Evolutionary conservation across 1,140 invertebrate species (phyloP).

Genomic region (Zaprionus gabonicus): DNA sequence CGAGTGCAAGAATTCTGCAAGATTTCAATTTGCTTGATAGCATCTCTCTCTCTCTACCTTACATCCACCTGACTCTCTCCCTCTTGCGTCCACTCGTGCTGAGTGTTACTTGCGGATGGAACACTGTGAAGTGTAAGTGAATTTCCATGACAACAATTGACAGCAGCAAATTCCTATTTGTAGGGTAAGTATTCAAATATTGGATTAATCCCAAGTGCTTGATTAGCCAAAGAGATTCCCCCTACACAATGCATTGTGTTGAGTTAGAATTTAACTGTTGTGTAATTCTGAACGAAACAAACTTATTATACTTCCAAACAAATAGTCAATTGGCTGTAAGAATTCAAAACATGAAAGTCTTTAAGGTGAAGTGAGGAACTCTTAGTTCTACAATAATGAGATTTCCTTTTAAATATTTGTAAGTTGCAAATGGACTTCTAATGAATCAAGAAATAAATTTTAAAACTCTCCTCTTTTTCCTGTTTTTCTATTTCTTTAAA

Average conservation of each 20-base stretch:
- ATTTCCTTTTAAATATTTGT: too few relatives aligned
- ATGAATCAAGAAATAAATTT: too few relatives aligned
- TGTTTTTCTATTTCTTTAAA: too few relatives aligned
- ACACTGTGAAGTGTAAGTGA: slow-evolving; percentile 14
- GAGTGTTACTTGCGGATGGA: slow-evolving; percentile 24
- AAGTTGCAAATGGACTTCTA: too few relatives aligned
- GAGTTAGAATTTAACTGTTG: not conserved
- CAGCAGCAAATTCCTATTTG: slow-evolving; percentile 23
- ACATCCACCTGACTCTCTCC: not conserved
- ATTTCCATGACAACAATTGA: slow-evolving; percentile 34
- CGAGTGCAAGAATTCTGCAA: slow-evolving; percentile 64
- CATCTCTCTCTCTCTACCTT: slow-evolving; percentile 21
- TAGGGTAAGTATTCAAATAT: slow-evolving; percentile 13
- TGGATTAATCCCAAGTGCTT: slow-evolving; percentile 21
- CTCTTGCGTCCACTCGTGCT: not conserved
- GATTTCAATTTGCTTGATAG: slow-evolving; percentile 80
- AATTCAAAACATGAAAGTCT: too few relatives aligned
- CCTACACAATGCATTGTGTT: not conserved
- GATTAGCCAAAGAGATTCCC: not conserved
- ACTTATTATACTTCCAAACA: too few relatives aligned
- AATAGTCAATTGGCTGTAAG: too few relatives aligned
- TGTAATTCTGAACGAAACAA: not conserved
- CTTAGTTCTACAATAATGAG: too few relatives aligned
- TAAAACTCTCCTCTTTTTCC: too few relatives aligned
- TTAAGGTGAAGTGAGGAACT: too few relatives aligned